These are phyloP conservation scores for Drosophila vallismaia DNA, from an alignment of 2,888 invertebrate species.

Conservation along the genomic window DNA sequence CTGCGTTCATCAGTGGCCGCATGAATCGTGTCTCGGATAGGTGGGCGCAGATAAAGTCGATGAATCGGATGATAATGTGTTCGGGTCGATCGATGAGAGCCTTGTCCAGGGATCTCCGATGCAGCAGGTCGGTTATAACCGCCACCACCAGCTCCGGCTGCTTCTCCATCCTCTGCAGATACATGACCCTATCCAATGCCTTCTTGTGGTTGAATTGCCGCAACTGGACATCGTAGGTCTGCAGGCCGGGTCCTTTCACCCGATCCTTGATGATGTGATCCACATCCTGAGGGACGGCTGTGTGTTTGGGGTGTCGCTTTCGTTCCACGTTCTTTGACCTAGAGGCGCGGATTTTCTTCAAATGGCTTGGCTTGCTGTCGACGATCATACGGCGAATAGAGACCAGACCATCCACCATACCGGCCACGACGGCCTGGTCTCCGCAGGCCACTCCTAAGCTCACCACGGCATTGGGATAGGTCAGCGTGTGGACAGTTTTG, in stretches of 20 bases:
- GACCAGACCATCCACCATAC: slow-evolving; percentile 96
- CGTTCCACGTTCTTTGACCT: not conserved
- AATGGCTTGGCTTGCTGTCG: slow-evolving; percentile 80
- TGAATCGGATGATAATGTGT: slow-evolving; percentile 87
- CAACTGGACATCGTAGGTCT: slow-evolving; percentile 88
- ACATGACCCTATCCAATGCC: slow-evolving; percentile 90
- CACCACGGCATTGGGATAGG: slow-evolving; percentile 95
- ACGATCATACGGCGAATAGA: slow-evolving; percentile 92
- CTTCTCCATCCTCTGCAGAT: slow-evolving; percentile 86
- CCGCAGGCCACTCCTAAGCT: slow-evolving; percentile 90
- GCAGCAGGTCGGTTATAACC: slow-evolving; percentile 93
- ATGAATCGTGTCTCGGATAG: slow-evolving; percentile 91
- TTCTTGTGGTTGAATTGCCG: slow-evolving; percentile 92
- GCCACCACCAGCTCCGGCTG: slow-evolving; percentile 91
- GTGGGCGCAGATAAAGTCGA: slow-evolving; percentile 90
- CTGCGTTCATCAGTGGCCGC: slow-evolving; percentile 89
- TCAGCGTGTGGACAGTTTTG: slow-evolving; percentile 93
- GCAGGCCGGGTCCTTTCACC: slow-evolving; percentile 50
- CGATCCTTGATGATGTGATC: slow-evolving; percentile 85
- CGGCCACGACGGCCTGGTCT: slow-evolving; percentile 94
- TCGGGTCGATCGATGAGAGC: slow-evolving; percentile 90
- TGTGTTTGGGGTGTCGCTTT: slow-evolving; percentile 44
- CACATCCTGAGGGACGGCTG: slow-evolving; percentile 63
- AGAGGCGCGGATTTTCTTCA: slow-evolving; percentile 66
- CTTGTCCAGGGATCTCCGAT: slow-evolving; percentile 90